Base-by-base conservation (phyloP, 2,888 invertebrate genomes). In the Gasteruption jaculator region DNA sequence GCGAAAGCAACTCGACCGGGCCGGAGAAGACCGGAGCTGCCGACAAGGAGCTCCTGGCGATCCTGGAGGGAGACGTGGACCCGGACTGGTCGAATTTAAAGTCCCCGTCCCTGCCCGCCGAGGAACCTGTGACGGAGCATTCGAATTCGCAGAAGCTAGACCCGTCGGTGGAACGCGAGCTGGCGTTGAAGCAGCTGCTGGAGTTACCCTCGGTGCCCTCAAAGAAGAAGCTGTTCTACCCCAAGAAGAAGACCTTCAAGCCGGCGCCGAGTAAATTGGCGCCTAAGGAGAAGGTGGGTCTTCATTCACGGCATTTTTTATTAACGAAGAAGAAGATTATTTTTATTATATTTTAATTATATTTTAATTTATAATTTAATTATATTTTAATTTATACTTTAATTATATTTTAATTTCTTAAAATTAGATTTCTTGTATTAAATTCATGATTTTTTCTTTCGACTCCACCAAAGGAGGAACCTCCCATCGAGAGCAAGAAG, bases 151-250 rank as follows among this genome's bases (percentile, higher is more conserved):
- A 48, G 18, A 72, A 71, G 53, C 56, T 71, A 19, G 70, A 73
- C 47, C 72, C 74, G 6, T 60, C 71, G 12, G 52, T 72, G 20
- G 78, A 78, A 57, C 65, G 75, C 15, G 75, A 78, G 60, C 65
- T 79, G 14, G 79, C 79, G 2, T 54, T 79, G 32, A 77, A 78
- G 51, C 79, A 80, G 52, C 66, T 79, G 4, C 65, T 73, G 24
- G 77, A 77, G 49, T 58, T 77, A 15, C 76, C 76, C 2, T 52
- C 54, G 11, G 45, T 54, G 12, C 43, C 62, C 0, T 19, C 44
- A 3, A 68, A 63, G 27, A 67, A 59, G 20, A 44, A 3, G 29
- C 2, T 29, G 5, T 3, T 42, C 2, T n/a, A n/a, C n/a, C 51
- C 39, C 16, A 56, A 47, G 22, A 54, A 44, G 34, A 54, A 50